Conservation (phyloP, 2,888 invertebrate species). For the Scaptomyza cyrtandrae region DNA sequence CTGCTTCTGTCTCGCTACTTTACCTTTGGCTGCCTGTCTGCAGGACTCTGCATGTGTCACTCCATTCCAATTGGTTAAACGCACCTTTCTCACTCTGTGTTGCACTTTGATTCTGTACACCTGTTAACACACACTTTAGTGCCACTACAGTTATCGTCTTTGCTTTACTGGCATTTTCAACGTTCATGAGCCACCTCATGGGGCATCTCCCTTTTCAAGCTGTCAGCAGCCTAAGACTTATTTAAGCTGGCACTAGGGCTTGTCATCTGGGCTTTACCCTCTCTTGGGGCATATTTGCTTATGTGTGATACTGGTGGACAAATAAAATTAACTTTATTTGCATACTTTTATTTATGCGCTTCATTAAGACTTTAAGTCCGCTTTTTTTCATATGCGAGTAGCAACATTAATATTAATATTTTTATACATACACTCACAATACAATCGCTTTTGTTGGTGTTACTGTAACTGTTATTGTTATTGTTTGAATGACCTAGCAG, state of each 20-base stretch:
- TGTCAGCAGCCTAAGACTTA: slow-evolving; percentile 31
- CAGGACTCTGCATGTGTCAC: slow-evolving; percentile 62
- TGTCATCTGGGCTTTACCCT: slow-evolving; percentile 2
- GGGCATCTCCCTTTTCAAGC: slow-evolving; percentile 24
- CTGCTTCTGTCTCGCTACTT: not conserved
- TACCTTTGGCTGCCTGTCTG: slow-evolving; percentile 20
- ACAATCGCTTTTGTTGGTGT: slow-evolving; percentile 11
- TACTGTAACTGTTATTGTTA: slow-evolving; percentile 23
- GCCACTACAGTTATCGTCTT: slow-evolving; percentile 25
- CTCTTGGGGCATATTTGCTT: not conserved
- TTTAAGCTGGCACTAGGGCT: slow-evolving; percentile 20
- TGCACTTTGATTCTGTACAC: slow-evolving; percentile 49
- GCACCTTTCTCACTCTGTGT: slow-evolving; percentile 1
- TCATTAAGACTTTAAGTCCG: slow-evolving; percentile 76
- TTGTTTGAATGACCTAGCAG: slow-evolving; percentile 43
- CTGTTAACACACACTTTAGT: slow-evolving; percentile 28
- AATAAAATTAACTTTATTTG: slow-evolving; percentile 77
- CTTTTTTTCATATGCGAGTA: slow-evolving; percentile 68
- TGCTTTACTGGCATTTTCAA: slow-evolving; percentile 37
- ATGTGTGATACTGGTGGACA: slow-evolving; percentile 41
- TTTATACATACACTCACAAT: slow-evolving; percentile 27
- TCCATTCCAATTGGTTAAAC: slow-evolving; percentile 57
- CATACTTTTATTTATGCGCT: slow-evolving; percentile 76
- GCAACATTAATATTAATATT: slow-evolving; percentile 64
- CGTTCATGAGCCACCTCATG: slow-evolving; percentile 27